Conservation (phyloP, 2,113 vertebrate genomes). For the Chaetura pelagica region DNA sequence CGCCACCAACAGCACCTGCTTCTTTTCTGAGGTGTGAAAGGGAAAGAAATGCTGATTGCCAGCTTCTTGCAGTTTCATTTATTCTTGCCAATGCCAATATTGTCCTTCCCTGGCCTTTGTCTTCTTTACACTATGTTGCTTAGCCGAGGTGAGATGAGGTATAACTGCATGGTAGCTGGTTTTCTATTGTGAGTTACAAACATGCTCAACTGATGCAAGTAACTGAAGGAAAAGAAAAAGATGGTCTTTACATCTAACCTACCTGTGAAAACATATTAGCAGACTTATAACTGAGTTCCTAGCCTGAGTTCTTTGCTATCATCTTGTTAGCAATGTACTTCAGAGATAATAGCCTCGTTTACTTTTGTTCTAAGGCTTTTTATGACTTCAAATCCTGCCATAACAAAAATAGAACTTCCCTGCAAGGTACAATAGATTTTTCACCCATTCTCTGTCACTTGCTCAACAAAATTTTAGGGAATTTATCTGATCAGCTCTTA, state of each 20-base stretch:
- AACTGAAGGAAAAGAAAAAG: not conserved
- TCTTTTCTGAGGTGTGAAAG: not conserved
- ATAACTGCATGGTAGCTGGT: not conserved
- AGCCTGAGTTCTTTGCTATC: not conserved
- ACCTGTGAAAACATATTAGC: not conserved
- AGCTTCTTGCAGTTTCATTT: not conserved
- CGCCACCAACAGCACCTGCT: not conserved
- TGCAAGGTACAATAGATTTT: not conserved
- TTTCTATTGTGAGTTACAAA: not conserved
- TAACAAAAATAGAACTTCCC: not conserved
- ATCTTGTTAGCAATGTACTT: not conserved
- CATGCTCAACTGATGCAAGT: accelerated
- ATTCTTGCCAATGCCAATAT: not conserved
- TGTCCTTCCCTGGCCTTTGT: not conserved
- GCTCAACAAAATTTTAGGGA: not conserved
- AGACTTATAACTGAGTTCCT: not conserved
- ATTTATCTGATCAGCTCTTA: not conserved
- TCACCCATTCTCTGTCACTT: not conserved
- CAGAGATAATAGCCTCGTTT: not conserved
- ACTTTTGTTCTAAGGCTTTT: not conserved
- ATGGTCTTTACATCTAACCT: not conserved
- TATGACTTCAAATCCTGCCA: not conserved
- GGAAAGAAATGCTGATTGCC: not conserved
- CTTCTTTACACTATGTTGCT: not conserved
- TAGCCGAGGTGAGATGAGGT: not conserved